phyloP scores from a whole-genome alignment of 2,797 vertebrate species.

The Pangasius macronema region DNA sequence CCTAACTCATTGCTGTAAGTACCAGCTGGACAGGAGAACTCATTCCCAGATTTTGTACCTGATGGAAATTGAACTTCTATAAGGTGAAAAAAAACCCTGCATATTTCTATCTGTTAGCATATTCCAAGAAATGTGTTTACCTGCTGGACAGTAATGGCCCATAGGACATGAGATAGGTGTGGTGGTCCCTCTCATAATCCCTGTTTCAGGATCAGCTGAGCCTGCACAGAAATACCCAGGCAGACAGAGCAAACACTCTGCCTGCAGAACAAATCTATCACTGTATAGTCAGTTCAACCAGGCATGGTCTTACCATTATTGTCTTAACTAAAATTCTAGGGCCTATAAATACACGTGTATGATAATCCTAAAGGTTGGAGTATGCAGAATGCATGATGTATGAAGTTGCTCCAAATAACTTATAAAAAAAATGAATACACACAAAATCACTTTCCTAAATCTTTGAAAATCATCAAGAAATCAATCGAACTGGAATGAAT shows the following conservation, averaged over 20 bases:
- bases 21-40: constrained; percentile 78
- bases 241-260: constrained; percentile 76
- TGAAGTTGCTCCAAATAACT: neutral
- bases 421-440: neutral
- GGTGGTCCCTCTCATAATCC: constrained; percentile 61
- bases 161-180: constrained; percentile 71
- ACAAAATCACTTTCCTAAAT: neutral
- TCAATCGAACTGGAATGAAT: neutral
- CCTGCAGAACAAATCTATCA: constrained; percentile 59
- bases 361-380: neutral
- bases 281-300: neutral
- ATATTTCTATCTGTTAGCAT: constrained; percentile 19
- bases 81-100: neutral
- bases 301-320: neutral
- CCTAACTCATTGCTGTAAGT: constrained; percentile 72
- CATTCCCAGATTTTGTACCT: constrained; percentile 72
- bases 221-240: constrained; percentile 76
- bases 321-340: too few relatives aligned
- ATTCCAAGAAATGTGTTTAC: constrained; percentile 59
- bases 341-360: neutral
- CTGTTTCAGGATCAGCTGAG: constrained; percentile 59
- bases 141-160: constrained; percentile 80
- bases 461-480: neutral
- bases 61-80: constrained; percentile 31
- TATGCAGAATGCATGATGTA: too few relatives aligned